Evolutionary conservation across 2,113 vertebrate genomes (phyloP).

Genomic region (Elanoides forficatus): DNA sequence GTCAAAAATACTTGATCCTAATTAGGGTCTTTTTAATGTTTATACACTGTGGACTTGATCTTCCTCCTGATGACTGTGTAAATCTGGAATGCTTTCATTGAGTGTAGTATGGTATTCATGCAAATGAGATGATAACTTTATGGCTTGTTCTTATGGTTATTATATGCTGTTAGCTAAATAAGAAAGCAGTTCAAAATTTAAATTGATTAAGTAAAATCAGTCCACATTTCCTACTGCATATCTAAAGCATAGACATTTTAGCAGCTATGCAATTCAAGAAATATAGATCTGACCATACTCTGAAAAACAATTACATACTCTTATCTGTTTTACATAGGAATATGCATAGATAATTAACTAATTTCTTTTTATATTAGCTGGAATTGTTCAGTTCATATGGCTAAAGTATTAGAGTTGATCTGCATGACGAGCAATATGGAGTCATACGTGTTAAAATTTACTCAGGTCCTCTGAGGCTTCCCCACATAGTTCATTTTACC

Average conservation of each 20-base stretch:
- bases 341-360: not conserved
- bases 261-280: not conserved
- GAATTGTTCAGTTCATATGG: not conserved
- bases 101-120: not conserved
- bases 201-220: not conserved
- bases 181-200: not conserved
- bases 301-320: not conserved
- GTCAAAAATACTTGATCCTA: conserved; percentile 54
- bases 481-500: not conserved
- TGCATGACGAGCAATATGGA: accelerated
- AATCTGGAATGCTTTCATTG: conserved; percentile 11
- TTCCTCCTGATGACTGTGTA: conserved; percentile 1
- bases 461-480: not conserved
- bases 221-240: not conserved
- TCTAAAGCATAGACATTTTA: not conserved
- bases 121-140: conserved; percentile 1
- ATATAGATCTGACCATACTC: not conserved
- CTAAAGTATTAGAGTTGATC: not conserved
- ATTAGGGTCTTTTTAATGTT: conserved; percentile 49
- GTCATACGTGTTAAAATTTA: not conserved
- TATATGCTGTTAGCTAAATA: not conserved
- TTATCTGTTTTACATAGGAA: not conserved
- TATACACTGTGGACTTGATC: not conserved
- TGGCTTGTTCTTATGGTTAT: not conserved
- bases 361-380: not conserved